Percentiles rank a stretch among this genome's conserved stretches.
Conservation (phyloP, 2,797 vertebrate genomes). For the Spinibarbus caldwelli region DNA sequence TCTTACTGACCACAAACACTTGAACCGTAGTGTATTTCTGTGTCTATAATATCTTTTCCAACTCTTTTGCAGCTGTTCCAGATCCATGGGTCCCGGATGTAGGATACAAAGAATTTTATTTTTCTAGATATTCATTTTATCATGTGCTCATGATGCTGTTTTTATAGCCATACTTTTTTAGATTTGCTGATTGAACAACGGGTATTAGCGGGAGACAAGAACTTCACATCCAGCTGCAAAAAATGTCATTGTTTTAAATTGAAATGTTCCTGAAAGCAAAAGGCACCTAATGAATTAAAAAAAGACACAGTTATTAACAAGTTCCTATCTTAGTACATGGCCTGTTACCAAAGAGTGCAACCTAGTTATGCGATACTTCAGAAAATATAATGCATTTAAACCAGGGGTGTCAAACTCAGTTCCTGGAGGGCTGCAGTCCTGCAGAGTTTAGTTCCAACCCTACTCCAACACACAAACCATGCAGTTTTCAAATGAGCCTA, state of each 20-base stretch:
- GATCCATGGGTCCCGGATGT: conserved; percentile 82
- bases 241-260: conserved; percentile 22
- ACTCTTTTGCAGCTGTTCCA: conserved; percentile 79
- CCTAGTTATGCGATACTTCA: background rate
- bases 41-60: conserved; percentile 36
- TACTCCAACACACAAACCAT: too few species aligned
- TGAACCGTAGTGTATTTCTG: conserved; percentile 4
- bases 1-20: background rate
- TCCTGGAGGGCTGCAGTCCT: too few species aligned
- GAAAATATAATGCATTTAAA: background rate
- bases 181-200: conserved; percentile 38
- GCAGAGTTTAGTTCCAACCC: too few species aligned
- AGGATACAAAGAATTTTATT: conserved; percentile 59
- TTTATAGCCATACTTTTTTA: conserved; percentile 46
- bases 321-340: conserved; percentile 32
- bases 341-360: conserved; percentile 50
- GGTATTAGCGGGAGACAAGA: conserved; percentile 17
- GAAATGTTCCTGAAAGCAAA: conserved; percentile 6
- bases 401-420: too few species aligned
- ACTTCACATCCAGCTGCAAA: conserved; percentile 52
- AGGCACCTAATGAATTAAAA: background rate
- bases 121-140: conserved; percentile 49
- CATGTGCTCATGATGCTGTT: conserved; percentile 43
- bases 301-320: background rate
- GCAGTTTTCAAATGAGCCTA: too few species aligned